phyloP scores from a whole-genome alignment of 2,888 invertebrate species.

The Leptogaster cylindrica region DNA sequence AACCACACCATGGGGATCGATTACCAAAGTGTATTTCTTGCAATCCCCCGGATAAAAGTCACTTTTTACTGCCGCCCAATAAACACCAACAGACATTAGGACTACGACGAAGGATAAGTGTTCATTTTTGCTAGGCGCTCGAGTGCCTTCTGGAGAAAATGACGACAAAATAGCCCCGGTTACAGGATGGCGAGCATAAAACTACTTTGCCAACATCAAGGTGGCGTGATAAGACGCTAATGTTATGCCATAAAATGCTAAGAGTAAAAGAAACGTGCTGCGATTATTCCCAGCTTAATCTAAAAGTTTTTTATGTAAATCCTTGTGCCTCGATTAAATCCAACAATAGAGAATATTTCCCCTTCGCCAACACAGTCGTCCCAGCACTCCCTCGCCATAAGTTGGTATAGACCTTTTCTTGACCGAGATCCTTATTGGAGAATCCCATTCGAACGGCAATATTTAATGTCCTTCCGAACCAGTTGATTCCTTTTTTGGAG shows the following conservation, averaged over 20 bases:
- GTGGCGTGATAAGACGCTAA: neutral
- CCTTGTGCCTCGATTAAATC: slow-evolving; percentile 1
- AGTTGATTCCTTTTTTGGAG: too few species aligned
- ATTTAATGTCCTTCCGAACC: too few species aligned
- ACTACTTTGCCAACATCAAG: neutral
- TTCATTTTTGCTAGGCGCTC: neutral
- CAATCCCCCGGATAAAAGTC: too few species aligned
- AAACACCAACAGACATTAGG: neutral
- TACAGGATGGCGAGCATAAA: neutral
- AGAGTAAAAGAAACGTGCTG: neutral
- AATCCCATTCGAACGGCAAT: too few species aligned
- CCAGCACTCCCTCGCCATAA: too few species aligned
- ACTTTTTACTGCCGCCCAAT: neutral
- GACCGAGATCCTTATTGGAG: too few species aligned
- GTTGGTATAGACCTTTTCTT: too few species aligned
- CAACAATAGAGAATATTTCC: too few species aligned
- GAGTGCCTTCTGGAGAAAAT: neutral
- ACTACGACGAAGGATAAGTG: neutral
- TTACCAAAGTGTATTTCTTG: too few species aligned
- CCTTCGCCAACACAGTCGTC: too few species aligned
- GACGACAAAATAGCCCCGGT: neutral
- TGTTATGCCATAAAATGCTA: neutral
- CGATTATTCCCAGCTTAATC: slow-evolving; percentile 3
- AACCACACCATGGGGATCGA: too few species aligned
- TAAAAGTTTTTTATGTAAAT: slow-evolving; percentile 24